phyloP scores from a whole-genome alignment of 2,113 vertebrate species.

The Megaceryle maxima region DNA sequence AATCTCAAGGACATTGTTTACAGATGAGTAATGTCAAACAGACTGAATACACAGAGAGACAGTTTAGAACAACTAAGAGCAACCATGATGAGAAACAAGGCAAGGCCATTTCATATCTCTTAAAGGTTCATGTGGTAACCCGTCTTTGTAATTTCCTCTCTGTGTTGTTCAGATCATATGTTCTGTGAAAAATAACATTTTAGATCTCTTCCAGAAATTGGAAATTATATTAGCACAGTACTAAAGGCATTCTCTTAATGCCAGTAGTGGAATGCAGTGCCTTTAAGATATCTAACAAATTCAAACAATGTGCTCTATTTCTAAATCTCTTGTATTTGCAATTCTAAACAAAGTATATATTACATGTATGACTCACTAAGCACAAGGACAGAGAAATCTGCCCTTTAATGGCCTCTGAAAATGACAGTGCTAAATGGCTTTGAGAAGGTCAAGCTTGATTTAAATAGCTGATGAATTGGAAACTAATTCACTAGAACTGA shows the following conservation, averaged over 20 bases:
- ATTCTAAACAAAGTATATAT: constrained; percentile 53
- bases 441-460: constrained; percentile 77
- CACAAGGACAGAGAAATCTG: constrained; percentile 55
- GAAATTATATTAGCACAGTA: not conserved
- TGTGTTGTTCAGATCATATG: not conserved
- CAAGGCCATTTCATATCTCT: not conserved
- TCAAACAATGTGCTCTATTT: constrained; percentile 6
- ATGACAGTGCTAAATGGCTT: constrained; percentile 61
- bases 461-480: constrained; percentile 76
- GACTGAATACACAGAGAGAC: not conserved
- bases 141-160: not conserved
- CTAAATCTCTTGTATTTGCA: constrained; percentile 43
- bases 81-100: not conserved
- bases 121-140: not conserved
- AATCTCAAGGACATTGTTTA: not conserved
- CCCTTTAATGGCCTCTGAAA: constrained; percentile 70
- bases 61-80: not conserved
- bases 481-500: constrained; percentile 72
- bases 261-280: not conserved
- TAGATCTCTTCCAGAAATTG: not conserved
- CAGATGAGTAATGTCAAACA: not conserved
- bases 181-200: not conserved
- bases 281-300: constrained; percentile 48
- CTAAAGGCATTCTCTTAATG: constrained; percentile 1
- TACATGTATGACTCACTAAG: constrained; percentile 42